phyloP scores from a whole-genome alignment of 1,140 invertebrate genomes.

The Schmidtea mediterranea region DNA sequence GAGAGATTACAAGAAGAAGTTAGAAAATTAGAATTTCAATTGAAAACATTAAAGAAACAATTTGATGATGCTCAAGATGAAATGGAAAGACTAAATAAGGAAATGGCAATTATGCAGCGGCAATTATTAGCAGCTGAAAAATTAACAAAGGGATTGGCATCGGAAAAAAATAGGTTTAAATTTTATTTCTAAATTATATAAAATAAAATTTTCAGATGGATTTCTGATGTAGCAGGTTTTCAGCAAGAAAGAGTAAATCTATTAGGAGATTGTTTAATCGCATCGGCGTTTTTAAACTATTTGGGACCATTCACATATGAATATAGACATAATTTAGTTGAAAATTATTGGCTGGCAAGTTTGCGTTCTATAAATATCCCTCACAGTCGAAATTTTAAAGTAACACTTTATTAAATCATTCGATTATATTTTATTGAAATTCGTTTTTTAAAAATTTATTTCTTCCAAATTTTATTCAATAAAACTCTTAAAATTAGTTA shows the following conservation, averaged over 20 bases:
- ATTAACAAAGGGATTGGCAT: conserved; percentile 48
- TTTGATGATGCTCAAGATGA: conserved; percentile 46
- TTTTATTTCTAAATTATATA: too few relatives aligned
- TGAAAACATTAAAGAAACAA: conserved; percentile 40
- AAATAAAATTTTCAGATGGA: conserved; percentile 38
- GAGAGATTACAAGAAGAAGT: conserved; percentile 43
- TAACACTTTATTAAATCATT: too few relatives aligned
- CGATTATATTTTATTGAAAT: too few relatives aligned
- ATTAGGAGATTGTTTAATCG: conserved; percentile 50
- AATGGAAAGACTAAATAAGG: conserved; percentile 45
- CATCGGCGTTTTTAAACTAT: conserved; percentile 52
- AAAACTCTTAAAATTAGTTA: too few relatives aligned
- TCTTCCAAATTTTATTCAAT: too few relatives aligned
- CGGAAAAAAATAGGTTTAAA: too few relatives aligned
- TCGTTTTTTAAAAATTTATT: too few relatives aligned
- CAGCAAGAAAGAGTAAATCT: conserved; percentile 39
- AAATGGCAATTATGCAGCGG: conserved; percentile 51
- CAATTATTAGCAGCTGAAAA: conserved; percentile 51
- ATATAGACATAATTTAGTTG: conserved; percentile 47
- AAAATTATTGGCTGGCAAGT: too few relatives aligned
- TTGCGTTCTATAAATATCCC: too few relatives aligned
- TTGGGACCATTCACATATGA: conserved; percentile 58
- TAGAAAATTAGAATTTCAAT: conserved; percentile 43
- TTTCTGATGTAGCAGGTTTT: conserved; percentile 39
- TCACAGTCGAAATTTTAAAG: too few relatives aligned